Percentiles rank a stretch among this genome's conserved stretches.
Evolutionary conservation across 2,797 vertebrate genomes (phyloP).

Genomic region (Telmatherina bonti): DNA sequence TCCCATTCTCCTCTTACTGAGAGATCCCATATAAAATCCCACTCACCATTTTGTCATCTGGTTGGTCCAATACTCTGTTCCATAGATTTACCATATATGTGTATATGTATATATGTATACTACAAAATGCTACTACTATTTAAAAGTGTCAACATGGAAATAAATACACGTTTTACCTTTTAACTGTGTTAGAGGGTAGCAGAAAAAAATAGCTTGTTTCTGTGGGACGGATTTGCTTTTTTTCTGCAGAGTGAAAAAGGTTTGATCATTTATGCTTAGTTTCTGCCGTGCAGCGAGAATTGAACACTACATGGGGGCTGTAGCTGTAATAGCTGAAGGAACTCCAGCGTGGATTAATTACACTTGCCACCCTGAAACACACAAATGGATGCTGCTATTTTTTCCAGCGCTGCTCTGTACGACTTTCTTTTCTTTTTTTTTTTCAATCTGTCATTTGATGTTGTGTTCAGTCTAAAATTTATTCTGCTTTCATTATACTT

Average conservation of each 20-base stretch:
- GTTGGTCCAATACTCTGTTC: too few relatives aligned
- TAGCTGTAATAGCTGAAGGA: slow-evolving; percentile 55
- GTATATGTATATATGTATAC: too few relatives aligned
- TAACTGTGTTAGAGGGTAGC: slow-evolving; percentile 11
- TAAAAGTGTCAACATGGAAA: slow-evolving; percentile 10
- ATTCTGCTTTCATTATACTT: slow-evolving; percentile 34
- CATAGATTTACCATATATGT: too few relatives aligned
- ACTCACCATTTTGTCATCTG: too few relatives aligned
- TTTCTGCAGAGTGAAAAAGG: slow-evolving; percentile 51
- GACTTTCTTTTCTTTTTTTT: slow-evolving; percentile 15
- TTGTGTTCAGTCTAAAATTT: slow-evolving; percentile 28
- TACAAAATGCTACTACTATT: neutral
- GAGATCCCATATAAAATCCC: too few relatives aligned
- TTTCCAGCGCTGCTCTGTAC: slow-evolving; percentile 28
- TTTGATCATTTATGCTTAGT: slow-evolving; percentile 60
- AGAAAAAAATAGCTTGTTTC: slow-evolving; percentile 42
- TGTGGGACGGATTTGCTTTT: slow-evolving; percentile 35
- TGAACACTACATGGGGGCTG: slow-evolving; percentile 56
- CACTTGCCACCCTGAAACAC: slow-evolving; percentile 48
- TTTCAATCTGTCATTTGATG: too few relatives aligned
- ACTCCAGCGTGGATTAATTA: slow-evolving; percentile 60
- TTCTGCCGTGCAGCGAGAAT: slow-evolving; percentile 43
- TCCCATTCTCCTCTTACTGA: too few relatives aligned
- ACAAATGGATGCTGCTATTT: slow-evolving; percentile 44
- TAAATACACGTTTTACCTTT: slow-evolving; percentile 31